Base-by-base conservation (phyloP, 2,888 invertebrate species). In the Orthosia gracilis region DNA sequence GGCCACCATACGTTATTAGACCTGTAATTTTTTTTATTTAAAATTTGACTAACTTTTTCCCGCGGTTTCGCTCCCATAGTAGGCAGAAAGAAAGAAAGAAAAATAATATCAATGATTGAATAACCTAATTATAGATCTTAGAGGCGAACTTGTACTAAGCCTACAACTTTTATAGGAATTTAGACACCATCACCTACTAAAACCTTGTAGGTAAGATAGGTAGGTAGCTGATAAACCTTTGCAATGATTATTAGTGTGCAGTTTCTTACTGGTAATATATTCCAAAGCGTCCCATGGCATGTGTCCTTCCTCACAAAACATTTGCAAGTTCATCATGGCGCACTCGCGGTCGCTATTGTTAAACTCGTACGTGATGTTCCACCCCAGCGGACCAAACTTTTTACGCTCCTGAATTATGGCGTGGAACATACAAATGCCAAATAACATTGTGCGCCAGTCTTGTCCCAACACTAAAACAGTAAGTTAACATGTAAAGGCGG, bases 291-390 rank as follows among this genome's bases (percentile, higher is more conserved):
- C 98, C 99, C 99, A 99, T 0, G 98, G 98, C 76, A 99, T 98
- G 21, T 92, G 92, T 2, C 97, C 97, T 15, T 93, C 92, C 79
- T 96, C 96, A 89, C 98, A 99, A 91, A 98, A 99, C 97, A 99
- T 98, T 90, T 98, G 98, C 69, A 99, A 94, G 82, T 99, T 99
- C 84, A 98, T 97, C 83, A 99, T 97, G 3, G 99, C 99, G 91
- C 99, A 99, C 85, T 98, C 98, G 55, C 99, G 97, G 92, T 99
- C 99, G 87, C 98, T 99, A 90, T 99, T 98, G 91, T 98, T 99
- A 92, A 99, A 99, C 90, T 99, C 99, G 89, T 99, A 99, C 0
- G 98, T 97, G 77, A 99, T 99, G 92, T 99, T 99, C 99, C 99
- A 99, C 0, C 99, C 99, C 2, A 97, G 92, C 0, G 99, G 98